Base-by-base conservation (phyloP, 2,113 vertebrate species). In the Saccopteryx leptura region DNA sequence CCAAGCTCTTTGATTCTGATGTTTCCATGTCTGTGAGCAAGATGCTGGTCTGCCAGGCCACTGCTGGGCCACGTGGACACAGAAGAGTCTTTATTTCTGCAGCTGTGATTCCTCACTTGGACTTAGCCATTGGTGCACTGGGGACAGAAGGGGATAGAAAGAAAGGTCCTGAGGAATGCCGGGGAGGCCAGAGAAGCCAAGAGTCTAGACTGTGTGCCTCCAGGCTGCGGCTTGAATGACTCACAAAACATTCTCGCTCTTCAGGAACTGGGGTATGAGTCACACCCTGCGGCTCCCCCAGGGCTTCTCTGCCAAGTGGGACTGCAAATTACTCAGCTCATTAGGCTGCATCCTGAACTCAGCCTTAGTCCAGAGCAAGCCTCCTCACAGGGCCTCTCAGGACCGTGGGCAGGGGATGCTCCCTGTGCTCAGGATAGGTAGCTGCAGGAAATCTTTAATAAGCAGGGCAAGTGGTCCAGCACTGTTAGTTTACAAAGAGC, bases 21-120 rank as follows among this genome's bases (percentile, higher is more conserved):
- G 4, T n/a, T 66, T 95, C 75, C 4, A 0, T 23, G 9, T 91
- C 63, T 81, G 28, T 54, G 28, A 85, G 65, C 87, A 90, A 80
- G 78, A n/a, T 52, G 48, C 11, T 9, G 69, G 61, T 76, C 72
- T 33, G 78, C 54, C 63, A 63, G 72, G 61, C 18, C 19, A 75
- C 61, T 12, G 3, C 60, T 19, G 80, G 84, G 52, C 60, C 17
- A 1, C 14, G 7, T 50, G 54, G 63, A 66, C 89, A 98, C 87
- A 97, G 96, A 95, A 50, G 80, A 76, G 61, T 26, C 95, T 88
- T 97, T 97, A 92, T n/a, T 98, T 90, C 19, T 0, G 46, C 1
- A 6, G n/a, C n/a, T n/a, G n/a, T 88, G 84, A 92, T 84, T 84
- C 31, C 10, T 65, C 12, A 0, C 28, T 79, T 71, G 92, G 83